Evolutionary conservation across 2,888 invertebrate genomes (phyloP).

Genomic region (Operophtera brumata): DNA sequence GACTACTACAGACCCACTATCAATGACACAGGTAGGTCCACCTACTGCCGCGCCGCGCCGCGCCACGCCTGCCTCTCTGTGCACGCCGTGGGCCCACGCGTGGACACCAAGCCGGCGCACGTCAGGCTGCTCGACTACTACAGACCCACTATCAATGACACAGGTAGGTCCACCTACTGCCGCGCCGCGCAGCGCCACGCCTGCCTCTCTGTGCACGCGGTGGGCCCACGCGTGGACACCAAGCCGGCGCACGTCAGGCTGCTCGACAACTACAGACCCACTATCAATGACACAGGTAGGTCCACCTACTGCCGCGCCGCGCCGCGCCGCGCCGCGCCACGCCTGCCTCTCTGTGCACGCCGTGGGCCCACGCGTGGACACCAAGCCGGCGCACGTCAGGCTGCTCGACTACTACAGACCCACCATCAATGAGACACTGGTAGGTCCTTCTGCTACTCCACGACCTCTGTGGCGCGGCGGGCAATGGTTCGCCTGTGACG

Average conservation of each 20-base stretch:
- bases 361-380: constrained; percentile 55
- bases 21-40: constrained; percentile 75
- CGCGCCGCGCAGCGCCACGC: too few relatives aligned
- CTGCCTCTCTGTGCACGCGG: constrained; percentile 58
- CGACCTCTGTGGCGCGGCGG: too few relatives aligned
- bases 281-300: constrained; percentile 75
- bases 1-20: constrained; percentile 84
- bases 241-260: constrained; percentile 79
- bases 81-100: constrained; percentile 60
- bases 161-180: too few relatives aligned
- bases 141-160: constrained; percentile 76
- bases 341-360: constrained; percentile 57
- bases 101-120: constrained; percentile 71
- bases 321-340: constrained; percentile 34
- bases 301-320: constrained; percentile 48
- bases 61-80: constrained; percentile 51
- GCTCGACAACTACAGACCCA: constrained; percentile 84
- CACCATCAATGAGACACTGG: constrained; percentile 75
- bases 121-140: constrained; percentile 84
- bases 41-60: constrained; percentile 39
- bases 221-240: constrained; percentile 56
- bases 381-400: constrained; percentile 77
- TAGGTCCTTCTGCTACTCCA: too few relatives aligned
- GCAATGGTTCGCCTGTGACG: too few relatives aligned
- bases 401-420: constrained; percentile 85